Conservation (phyloP, 2,888 invertebrate species). For the Seladonia tumulorum region DNA sequence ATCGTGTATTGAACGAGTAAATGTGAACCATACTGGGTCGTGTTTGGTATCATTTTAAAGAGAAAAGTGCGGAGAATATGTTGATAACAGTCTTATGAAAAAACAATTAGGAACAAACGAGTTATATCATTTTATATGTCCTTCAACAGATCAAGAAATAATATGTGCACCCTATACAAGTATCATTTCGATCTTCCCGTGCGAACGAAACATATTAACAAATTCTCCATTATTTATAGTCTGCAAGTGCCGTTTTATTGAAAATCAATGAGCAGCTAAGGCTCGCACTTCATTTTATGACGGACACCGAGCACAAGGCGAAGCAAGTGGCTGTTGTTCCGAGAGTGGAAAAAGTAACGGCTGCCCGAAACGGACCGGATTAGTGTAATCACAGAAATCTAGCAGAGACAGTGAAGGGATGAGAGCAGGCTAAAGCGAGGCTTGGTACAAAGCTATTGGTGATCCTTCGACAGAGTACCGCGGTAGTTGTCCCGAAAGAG, state of each 20-base stretch:
- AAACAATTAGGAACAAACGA: too few species aligned
- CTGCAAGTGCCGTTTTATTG: not conserved
- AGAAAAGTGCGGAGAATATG: too few species aligned
- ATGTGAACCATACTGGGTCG: too few species aligned
- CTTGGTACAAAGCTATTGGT: conserved; percentile 43
- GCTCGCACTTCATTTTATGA: not conserved
- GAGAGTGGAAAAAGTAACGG: not conserved
- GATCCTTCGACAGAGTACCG: conserved; percentile 38
- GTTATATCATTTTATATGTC: too few species aligned
- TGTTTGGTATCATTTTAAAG: too few species aligned
- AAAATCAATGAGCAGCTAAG: not conserved
- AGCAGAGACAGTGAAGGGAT: not conserved
- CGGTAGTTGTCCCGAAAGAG: conserved; percentile 27
- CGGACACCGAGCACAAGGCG: not conserved
- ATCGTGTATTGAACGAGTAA: too few species aligned
- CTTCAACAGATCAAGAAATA: too few species aligned
- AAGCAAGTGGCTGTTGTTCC: not conserved
- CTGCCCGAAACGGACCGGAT: not conserved
- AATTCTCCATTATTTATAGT: too few species aligned
- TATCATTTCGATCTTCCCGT: too few species aligned
- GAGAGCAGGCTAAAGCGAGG: conserved; percentile 8
- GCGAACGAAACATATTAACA: too few species aligned
- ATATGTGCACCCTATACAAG: too few species aligned
- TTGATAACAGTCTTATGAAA: too few species aligned
- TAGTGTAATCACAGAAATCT: conserved; percentile 24